Base-by-base conservation (phyloP, 2,888 invertebrate species). In the Toxonevra muliebris region DNA sequence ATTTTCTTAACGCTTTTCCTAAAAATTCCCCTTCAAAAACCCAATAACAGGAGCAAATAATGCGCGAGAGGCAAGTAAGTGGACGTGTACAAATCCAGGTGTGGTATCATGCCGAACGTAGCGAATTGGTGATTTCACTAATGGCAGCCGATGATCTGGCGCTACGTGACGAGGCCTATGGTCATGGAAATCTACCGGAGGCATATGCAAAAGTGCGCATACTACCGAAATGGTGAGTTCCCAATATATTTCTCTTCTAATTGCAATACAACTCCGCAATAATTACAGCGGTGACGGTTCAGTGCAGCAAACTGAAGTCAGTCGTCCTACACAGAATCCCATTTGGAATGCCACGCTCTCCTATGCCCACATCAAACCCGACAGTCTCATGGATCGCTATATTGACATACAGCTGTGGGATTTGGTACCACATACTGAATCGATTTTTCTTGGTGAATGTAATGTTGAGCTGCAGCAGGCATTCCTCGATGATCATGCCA, bases 301-400 rank as follows among this genome's bases (percentile, higher is more conserved):
- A 66, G 90, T 92, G 7, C 88, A 92, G 71, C 93, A 94, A 84
- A 95, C 95, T 1, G 93, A 92, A 81, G 92, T 95, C 15, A 93
- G 95, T 1, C 93, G 94, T 66, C 93, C 93, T 13, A 92, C 94
- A 0, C 93, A 92, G 81, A 94, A 93, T 82, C 96, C 96, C 1
- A 93, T 95, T 65, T 96, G 96, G 96, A 96, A 96, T 83, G 94
- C 95, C 17, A 96, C 95, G 19, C 87, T 96, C 42, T 92, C 92
- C 67, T 95, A 96, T 82, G 88, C 91, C 1, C 91, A 92, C 45
- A 90, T 94, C 15, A 91, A 91, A 45, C 93, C 91, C 0, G 94
- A 94, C 73, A 89, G 92, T 77, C 86, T 96, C 57, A 91, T 93
- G 85, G 93, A 93, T 68, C 90, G 93, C 67, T 90, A 91, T 10